Conservation (phyloP, 37 sponge, comb jelly and placozoan species). For the Mnemiopsis leidyi region DNA sequence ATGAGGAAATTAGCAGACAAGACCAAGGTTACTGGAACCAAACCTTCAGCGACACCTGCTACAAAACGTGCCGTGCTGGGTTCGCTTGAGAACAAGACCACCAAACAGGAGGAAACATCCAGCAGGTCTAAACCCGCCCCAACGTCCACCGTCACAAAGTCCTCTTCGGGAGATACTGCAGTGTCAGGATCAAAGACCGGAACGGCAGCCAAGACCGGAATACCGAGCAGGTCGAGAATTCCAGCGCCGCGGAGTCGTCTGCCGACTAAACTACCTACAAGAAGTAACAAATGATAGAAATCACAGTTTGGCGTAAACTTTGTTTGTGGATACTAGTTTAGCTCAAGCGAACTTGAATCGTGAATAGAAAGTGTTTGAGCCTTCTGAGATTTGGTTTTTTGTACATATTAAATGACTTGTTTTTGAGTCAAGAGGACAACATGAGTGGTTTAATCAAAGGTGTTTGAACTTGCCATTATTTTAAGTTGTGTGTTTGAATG, state of each 20-base stretch:
- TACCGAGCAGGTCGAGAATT: neutral
- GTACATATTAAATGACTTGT: no score
- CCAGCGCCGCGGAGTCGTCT: neutral
- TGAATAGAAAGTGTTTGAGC: no score
- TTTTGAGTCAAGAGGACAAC: no score
- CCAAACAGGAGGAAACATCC: neutral
- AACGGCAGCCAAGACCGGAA: neutral
- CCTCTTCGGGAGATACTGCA: neutral
- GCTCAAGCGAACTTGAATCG: no score
- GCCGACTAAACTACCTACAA: slow-evolving; percentile 3
- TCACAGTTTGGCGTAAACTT: no score
- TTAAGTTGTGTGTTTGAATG: no score
- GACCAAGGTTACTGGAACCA: neutral
- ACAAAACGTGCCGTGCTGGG: slow-evolving; percentile 17
- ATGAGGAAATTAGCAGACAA: neutral
- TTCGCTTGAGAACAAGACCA: neutral
- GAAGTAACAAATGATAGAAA: neutral
- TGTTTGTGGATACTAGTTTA: no score
- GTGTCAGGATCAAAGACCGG: neutral
- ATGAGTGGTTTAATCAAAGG: no score
- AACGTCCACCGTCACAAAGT: neutral
- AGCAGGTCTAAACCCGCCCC: neutral
- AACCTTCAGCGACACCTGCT: neutral
- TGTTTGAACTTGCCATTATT: no score
- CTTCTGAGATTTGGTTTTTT: no score